Percentiles rank a stretch among this genome's conserved stretches.
These are phyloP conservation scores for Hoplodrina blanda DNA, from an alignment of 2,888 invertebrate genomes.

Conservation along the genomic window DNA sequence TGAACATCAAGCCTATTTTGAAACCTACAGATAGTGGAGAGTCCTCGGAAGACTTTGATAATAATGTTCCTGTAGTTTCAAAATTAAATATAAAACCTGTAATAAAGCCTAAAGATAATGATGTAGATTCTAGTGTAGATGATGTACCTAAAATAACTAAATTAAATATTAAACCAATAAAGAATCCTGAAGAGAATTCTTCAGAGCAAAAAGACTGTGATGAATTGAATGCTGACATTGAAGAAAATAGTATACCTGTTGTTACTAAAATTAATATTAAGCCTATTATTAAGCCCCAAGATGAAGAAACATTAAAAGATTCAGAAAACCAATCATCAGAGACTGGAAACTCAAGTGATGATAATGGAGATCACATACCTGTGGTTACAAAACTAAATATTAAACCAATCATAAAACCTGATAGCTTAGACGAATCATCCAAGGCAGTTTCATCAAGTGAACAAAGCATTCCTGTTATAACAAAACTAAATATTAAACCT, in stretches of 20 bases:
- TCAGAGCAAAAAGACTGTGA: slow-evolving; percentile 87
- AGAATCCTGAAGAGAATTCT: slow-evolving; percentile 83
- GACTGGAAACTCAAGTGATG: slow-evolving; percentile 87
- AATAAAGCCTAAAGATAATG: slow-evolving; percentile 87
- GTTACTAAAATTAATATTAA: slow-evolving; percentile 90
- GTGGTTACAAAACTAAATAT: slow-evolving; percentile 90
- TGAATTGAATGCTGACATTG: slow-evolving; percentile 81
- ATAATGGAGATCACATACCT: slow-evolving; percentile 85
- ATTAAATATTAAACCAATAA: slow-evolving; percentile 90
- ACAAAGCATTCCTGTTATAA: slow-evolving; percentile 81
- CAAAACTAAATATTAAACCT: slow-evolving; percentile 86
- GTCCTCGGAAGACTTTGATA: slow-evolving; percentile 76
- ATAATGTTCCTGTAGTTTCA: slow-evolving; percentile 88
- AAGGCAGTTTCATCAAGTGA: slow-evolving; percentile 72
- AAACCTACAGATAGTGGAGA: slow-evolving; percentile 82
- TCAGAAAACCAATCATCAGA: slow-evolving; percentile 87
- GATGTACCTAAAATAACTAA: slow-evolving; percentile 89
- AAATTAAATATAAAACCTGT: slow-evolving; percentile 90
- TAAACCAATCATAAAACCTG: slow-evolving; percentile 89
- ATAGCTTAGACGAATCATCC: slow-evolving; percentile 71
- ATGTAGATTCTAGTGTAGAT: slow-evolving; percentile 85
- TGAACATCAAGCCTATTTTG: slow-evolving; percentile 87
- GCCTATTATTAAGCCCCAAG: slow-evolving; percentile 88
- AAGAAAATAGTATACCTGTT: slow-evolving; percentile 86
- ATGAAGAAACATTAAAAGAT: slow-evolving; percentile 81